phyloP scores from a whole-genome alignment of 2,113 vertebrate species.

The Aphelocoma coerulescens region DNA sequence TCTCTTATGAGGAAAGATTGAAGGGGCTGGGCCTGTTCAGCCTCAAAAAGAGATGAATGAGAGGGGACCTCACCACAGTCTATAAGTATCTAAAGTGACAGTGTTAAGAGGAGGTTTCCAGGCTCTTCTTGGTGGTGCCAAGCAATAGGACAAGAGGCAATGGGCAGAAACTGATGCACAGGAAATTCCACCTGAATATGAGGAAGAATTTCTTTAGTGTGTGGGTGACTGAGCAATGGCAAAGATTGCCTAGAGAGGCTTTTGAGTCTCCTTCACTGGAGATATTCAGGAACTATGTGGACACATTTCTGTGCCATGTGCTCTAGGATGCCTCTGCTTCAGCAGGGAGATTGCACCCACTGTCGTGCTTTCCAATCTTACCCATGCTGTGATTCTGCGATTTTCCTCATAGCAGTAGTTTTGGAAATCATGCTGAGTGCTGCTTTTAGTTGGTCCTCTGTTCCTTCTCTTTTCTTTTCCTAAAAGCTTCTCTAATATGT shows the following conservation, averaged over 20 bases:
- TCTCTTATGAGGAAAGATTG: neutral
- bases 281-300: neutral
- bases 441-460: neutral
- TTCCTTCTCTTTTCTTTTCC: neutral
- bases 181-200: neutral
- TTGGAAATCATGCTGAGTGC: neutral
- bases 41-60: neutral
- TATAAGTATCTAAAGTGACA: neutral
- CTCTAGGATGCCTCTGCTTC: neutral
- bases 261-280: neutral
- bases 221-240: fast-evolving
- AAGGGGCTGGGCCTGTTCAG: neutral
- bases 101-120: neutral
- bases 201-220: neutral
- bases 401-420: neutral
- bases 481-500: neutral
- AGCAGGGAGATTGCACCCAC: neutral
- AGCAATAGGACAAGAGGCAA: neutral
- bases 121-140: neutral
- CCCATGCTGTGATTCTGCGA: neutral
- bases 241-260: neutral
- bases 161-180: neutral
- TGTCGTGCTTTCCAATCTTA: neutral
- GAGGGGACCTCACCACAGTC: too few species aligned
- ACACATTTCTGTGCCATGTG: neutral